A percentile compares a stretch with the other conserved stretches of the same genome.
Evolutionary conservation across 2,888 invertebrate species (phyloP).

Genomic region (Acanthosoma haemorrhoidale): DNA sequence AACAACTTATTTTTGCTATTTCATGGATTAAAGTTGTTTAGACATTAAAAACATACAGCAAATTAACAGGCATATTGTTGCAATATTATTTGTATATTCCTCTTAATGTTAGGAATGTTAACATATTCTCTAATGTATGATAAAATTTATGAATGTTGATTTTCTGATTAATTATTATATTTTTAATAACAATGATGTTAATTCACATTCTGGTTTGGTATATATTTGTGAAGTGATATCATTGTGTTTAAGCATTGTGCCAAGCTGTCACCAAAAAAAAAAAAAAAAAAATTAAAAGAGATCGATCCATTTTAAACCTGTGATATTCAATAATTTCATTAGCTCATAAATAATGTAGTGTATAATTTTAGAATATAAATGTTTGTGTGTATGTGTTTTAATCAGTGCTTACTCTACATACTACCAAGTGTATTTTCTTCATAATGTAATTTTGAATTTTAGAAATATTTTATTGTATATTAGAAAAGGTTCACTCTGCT

Average conservation of each 20-base stretch:
- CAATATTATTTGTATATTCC: too few relatives aligned
- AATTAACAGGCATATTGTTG: too few relatives aligned
- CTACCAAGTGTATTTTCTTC: neutral
- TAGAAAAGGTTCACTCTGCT: conserved; percentile 15
- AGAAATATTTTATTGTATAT: neutral
- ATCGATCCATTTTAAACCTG: conserved; percentile 11
- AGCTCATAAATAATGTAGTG: neutral
- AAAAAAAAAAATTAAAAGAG: neutral
- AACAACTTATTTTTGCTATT: too few relatives aligned
- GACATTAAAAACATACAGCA: too few relatives aligned
- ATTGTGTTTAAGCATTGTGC: conserved; percentile 19
- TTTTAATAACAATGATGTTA: conserved; percentile 20
- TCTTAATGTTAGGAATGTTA: too few relatives aligned
- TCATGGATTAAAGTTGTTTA: too few relatives aligned
- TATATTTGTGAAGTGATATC: conserved; percentile 25
- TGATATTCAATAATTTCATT: conserved; percentile 10
- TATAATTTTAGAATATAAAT: neutral
- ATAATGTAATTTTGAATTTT: neutral
- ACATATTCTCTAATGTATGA: too few relatives aligned
- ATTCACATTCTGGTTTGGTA: conserved; percentile 17
- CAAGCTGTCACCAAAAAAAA: conserved; percentile 20
- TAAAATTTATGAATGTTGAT: too few relatives aligned
- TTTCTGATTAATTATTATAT: neutral
- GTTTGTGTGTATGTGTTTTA: neutral
- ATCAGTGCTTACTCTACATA: neutral